These are phyloP conservation scores for Syrmaticus mikado DNA, from an alignment of 2,113 vertebrate genomes.

Conservation along the genomic window DNA sequence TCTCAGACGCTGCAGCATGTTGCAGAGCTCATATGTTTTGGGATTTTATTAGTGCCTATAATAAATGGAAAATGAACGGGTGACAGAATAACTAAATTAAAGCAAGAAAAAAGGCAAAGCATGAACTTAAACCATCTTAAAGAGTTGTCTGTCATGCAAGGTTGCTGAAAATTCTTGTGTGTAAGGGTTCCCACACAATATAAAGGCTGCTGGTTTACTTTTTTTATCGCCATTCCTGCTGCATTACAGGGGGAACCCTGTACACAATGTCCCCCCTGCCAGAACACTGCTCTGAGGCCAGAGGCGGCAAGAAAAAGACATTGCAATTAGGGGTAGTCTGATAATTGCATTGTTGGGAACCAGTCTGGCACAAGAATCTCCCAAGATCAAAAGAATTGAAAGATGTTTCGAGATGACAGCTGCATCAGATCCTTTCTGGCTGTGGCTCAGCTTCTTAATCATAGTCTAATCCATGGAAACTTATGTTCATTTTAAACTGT, in stretches of 20 bases:
- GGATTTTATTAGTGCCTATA: neutral
- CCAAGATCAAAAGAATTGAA: slow-evolving; percentile 32
- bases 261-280: slow-evolving; percentile 7
- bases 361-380: slow-evolving; percentile 56
- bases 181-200: slow-evolving; percentile 38
- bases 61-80: neutral
- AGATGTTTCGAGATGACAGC: neutral
- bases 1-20: neutral
- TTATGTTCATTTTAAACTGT: neutral
- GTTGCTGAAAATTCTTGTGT: neutral
- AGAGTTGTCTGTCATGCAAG: neutral
- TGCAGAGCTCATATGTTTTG: neutral
- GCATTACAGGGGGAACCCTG: slow-evolving; percentile 21
- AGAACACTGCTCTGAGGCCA: neutral
- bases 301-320: slow-evolving; percentile 31
- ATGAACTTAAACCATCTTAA: neutral
- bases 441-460: neutral
- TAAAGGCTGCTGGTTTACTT: slow-evolving; percentile 22
- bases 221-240: slow-evolving; percentile 28
- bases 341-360: slow-evolving; percentile 58
- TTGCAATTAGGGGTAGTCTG: slow-evolving; percentile 51
- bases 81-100: neutral
- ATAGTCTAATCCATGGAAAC: accelerated
- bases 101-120: neutral
- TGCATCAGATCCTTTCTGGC: neutral